Conservation (phyloP, 2,888 invertebrate genomes). For the Cheilosia pagana region DNA sequence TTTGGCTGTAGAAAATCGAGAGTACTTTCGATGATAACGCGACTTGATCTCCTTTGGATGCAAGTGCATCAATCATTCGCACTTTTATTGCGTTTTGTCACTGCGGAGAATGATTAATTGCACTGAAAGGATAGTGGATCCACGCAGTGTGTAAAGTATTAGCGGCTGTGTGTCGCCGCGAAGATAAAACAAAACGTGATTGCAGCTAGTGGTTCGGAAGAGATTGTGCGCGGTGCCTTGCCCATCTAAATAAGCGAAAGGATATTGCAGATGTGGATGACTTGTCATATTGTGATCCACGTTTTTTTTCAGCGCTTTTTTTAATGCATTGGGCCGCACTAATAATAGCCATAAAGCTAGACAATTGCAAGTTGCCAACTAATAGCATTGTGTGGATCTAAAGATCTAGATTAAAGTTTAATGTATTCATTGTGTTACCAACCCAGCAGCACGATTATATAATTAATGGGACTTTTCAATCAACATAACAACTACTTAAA, state of each 20-base stretch:
- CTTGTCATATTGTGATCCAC: not conserved
- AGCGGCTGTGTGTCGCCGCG: conserved; percentile 5
- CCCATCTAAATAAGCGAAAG: not conserved
- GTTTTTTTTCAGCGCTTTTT: not conserved
- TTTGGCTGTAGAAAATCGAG: conserved; percentile 57
- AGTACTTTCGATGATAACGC: conserved; percentile 69
- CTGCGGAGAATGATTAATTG: conserved; percentile 62
- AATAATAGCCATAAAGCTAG: too few species aligned
- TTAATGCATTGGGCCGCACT: too few species aligned
- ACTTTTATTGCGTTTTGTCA: conserved; percentile 69
- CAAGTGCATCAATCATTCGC: conserved; percentile 68
- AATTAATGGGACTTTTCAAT: too few species aligned
- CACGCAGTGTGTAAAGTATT: conserved; percentile 26
- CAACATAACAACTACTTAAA: too few species aligned
- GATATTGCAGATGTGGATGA: not conserved
- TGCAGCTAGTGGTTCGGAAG: conserved; percentile 41
- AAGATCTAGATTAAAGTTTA: too few species aligned
- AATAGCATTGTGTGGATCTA: too few species aligned
- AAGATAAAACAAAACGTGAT: conserved; percentile 47
- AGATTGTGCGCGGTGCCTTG: not conserved
- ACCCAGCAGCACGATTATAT: too few species aligned
- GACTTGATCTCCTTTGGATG: conserved; percentile 45
- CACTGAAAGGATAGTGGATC: conserved; percentile 39
- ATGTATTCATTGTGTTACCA: too few species aligned
- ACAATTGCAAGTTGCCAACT: too few species aligned